These are phyloP conservation scores for Poeciliopsis infans DNA, from an alignment of 2,797 vertebrate species.

Conservation along the genomic window DNA sequence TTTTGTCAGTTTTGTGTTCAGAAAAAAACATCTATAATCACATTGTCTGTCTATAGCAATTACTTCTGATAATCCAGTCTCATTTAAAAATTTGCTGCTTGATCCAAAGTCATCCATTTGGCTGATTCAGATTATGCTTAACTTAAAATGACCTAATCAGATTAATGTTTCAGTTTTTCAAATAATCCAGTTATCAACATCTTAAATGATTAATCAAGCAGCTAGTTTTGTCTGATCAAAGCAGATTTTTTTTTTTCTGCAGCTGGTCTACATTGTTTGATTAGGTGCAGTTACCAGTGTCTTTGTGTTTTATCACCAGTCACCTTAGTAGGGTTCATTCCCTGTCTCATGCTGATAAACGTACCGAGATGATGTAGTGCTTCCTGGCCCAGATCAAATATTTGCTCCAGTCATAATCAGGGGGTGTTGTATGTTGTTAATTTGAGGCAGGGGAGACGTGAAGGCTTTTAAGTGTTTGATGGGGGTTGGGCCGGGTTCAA, in stretches of 20 bases:
- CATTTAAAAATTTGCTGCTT: neutral
- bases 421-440: slow-evolving; percentile 76
- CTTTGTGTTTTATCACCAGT: slow-evolving; percentile 66
- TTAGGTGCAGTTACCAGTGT: slow-evolving; percentile 36
- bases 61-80: neutral
- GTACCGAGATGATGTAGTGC: slow-evolving; percentile 74
- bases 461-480: slow-evolving; percentile 73
- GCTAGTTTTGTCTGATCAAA: neutral
- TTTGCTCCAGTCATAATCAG: slow-evolving; percentile 70
- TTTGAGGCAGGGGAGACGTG: slow-evolving; percentile 73
- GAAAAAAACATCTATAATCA: neutral
- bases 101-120: neutral
- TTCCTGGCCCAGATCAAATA: slow-evolving; percentile 78
- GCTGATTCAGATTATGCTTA: neutral
- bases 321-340: slow-evolving; percentile 72
- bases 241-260: neutral
- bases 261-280: slow-evolving; percentile 32
- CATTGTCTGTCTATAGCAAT: neutral
- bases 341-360: slow-evolving; percentile 67
- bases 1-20: neutral
- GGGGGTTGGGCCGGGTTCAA: slow-evolving; percentile 72
- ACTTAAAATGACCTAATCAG: neutral
- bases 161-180: neutral
- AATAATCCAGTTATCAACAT: neutral
- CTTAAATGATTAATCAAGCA: neutral